Percentiles rank a stretch among this genome's conserved stretches.
Conservation (phyloP, 92 coral and sea anemone genomes). For the Ricordea florida region DNA sequence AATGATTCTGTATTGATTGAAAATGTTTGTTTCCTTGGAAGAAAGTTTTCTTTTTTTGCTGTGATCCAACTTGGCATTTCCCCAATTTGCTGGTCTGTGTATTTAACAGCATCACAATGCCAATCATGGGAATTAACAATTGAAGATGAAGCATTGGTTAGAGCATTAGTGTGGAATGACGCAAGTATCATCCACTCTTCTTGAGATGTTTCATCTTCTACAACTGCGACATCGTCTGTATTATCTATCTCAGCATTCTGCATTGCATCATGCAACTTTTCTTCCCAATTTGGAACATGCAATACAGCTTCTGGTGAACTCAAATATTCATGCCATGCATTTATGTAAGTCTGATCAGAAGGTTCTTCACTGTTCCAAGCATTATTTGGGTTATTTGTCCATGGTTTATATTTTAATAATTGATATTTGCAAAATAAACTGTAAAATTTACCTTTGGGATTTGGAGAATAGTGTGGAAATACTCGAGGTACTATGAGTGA, state of each 20-base stretch:
- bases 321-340: slow-evolving; percentile 43
- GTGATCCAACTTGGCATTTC: slow-evolving; percentile 61
- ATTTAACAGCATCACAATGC: slow-evolving; percentile 38
- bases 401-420: slow-evolving; percentile 54
- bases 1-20: slow-evolving; percentile 26
- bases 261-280: slow-evolving; percentile 24
- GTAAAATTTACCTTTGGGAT: slow-evolving; percentile 49
- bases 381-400: slow-evolving; percentile 51
- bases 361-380: slow-evolving; percentile 53
- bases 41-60: slow-evolving; percentile 9
- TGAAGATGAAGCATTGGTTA: slow-evolving; percentile 11
- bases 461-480: slow-evolving; percentile 49
- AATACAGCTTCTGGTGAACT: slow-evolving; percentile 21
- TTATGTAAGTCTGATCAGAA: slow-evolving; percentile 24
- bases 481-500: slow-evolving; percentile 31
- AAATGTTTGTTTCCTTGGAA: slow-evolving; percentile 7
- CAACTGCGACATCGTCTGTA: background rate
- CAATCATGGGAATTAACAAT: slow-evolving; percentile 36
- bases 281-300: slow-evolving; percentile 45
- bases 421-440: slow-evolving; percentile 49
- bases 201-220: slow-evolving; percentile 16
- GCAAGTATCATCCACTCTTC: slow-evolving; percentile 66
- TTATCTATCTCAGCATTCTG: slow-evolving; percentile 28
- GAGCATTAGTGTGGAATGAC: slow-evolving; percentile 4
- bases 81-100: slow-evolving; percentile 59